Conservation (phyloP, 2,888 invertebrate genomes). For the Pteria penguin region DNA sequence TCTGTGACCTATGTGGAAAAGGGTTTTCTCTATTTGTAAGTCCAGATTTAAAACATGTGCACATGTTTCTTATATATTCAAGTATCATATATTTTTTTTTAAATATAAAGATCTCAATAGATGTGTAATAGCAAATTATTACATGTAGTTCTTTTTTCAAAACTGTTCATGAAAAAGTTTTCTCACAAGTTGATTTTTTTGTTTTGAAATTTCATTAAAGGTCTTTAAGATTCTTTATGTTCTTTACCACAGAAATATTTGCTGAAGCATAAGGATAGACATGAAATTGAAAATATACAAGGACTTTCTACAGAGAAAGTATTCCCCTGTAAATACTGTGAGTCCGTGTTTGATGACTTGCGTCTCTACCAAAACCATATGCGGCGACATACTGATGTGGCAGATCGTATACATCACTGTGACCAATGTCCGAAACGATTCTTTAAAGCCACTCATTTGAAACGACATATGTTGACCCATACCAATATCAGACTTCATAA, state of each 20-base stretch:
- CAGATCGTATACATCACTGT: slow-evolving; percentile 38
- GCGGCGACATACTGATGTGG: slow-evolving; percentile 36
- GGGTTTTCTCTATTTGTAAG: slow-evolving; percentile 36
- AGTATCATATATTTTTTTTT: no score
- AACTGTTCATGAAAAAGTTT: no score
- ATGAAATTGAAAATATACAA: neutral
- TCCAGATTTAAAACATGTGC: neutral
- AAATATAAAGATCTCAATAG: no score
- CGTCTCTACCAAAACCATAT: slow-evolving; percentile 43
- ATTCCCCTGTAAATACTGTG: slow-evolving; percentile 40
- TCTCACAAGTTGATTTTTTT: no score
- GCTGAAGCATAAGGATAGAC: slow-evolving; percentile 34
- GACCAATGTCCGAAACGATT: slow-evolving; percentile 38
- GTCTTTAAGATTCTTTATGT: no score
- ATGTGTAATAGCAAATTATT: no score
- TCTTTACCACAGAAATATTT: slow-evolving; percentile 26
- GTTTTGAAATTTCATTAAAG: no score
- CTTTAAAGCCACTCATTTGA: slow-evolving; percentile 40
- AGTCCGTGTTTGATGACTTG: slow-evolving; percentile 31
- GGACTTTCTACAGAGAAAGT: neutral
- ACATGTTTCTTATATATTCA: no score
- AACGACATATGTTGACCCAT: slow-evolving; percentile 42
- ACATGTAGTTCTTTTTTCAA: no score
- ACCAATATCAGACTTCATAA: slow-evolving; percentile 29
- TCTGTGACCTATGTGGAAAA: slow-evolving; percentile 45